Base-by-base conservation (phyloP, 1,140 invertebrate species). In the Halictus rubicundus region DNA sequence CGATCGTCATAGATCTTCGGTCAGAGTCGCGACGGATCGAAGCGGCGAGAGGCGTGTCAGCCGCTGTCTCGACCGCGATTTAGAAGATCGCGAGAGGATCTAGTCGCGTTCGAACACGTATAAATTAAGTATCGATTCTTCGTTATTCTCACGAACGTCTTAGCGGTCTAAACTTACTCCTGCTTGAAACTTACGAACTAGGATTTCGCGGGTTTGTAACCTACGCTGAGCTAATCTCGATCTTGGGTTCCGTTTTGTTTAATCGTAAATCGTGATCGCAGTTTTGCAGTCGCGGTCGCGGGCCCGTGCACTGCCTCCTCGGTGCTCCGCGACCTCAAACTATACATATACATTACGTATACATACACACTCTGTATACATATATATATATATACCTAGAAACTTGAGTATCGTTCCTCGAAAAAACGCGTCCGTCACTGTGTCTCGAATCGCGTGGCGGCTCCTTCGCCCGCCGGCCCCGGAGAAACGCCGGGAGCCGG, bases 211-310 rank as follows among this genome's bases (percentile, higher is more conserved):
- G 10, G 42, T 46, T 42, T 69, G 71, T 73, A 74, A 81, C 39
- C 76, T 78, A 80, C 68, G 69, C 49, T 83, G 78, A 82, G 81
- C 86, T 87, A 85, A 87, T 86, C 84, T 87, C 84, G 86, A 86
- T 83, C 61, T 83, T 71, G 84, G 16, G 39, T 86, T 52, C 6
- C 16, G 0, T 52, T 52, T 19, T 52, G 46, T 46, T n/a, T 57
- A n/a, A 57, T 57, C 54, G 54, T n/a, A 21, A 54, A 54, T 54
- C 49, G 49, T 52, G 49, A 25, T n/a, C 66, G 39, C 68, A 46
- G 21, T 57, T 46, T 46, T 68, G 66, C 68, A 16, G 25, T 61
- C 49, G 16, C n/a, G 16, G 68, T 32, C 42, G 66, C 27, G 52
- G 16, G 3, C 16, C 23, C 16, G 23, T 27, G n/a, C 1, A n/a